These are phyloP conservation scores for Datnioides undecimradiatus DNA, from an alignment of 2,113 vertebrate genomes.

Conservation along the genomic window DNA sequence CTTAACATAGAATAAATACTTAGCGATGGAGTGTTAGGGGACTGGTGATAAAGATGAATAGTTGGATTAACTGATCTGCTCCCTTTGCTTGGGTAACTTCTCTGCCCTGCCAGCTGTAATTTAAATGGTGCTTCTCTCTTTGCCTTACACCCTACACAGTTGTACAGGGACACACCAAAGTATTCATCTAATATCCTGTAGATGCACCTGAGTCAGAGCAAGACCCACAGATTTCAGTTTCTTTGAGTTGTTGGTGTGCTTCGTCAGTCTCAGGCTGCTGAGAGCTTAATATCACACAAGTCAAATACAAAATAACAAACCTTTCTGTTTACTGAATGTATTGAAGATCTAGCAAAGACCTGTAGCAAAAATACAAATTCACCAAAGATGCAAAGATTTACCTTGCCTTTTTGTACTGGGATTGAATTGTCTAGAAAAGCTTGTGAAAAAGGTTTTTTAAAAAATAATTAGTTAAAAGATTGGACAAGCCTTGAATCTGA, in stretches of 20 bases:
- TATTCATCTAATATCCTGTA: neutral
- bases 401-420: constrained; percentile 16
- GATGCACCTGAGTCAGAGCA: neutral
- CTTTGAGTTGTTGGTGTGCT: neutral
- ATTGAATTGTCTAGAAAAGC: constrained; percentile 8
- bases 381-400: constrained; percentile 56
- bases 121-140: constrained; percentile 48
- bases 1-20: too few relatives aligned
- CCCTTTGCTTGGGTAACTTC: neutral
- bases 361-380: constrained; percentile 50
- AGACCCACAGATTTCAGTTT: neutral
- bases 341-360: constrained; percentile 3
- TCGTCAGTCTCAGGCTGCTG: neutral
- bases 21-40: constrained; percentile 5
- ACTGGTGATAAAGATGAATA: neutral
- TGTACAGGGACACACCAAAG: constrained; percentile 5
- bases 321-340: constrained; percentile 56
- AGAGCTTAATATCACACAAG: constrained; percentile 7
- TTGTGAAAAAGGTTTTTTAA: neutral
- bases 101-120: constrained; percentile 33
- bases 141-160: constrained; percentile 49
- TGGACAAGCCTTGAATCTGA: neutral
- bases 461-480: neutral
- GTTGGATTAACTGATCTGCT: neutral
- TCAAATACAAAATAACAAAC: constrained; percentile 30